Evolutionary conservation across 2,113 vertebrate species (phyloP), one percentile per base, ranked within the genome.

Genomic region (Anthoscopus minutus): DNA sequence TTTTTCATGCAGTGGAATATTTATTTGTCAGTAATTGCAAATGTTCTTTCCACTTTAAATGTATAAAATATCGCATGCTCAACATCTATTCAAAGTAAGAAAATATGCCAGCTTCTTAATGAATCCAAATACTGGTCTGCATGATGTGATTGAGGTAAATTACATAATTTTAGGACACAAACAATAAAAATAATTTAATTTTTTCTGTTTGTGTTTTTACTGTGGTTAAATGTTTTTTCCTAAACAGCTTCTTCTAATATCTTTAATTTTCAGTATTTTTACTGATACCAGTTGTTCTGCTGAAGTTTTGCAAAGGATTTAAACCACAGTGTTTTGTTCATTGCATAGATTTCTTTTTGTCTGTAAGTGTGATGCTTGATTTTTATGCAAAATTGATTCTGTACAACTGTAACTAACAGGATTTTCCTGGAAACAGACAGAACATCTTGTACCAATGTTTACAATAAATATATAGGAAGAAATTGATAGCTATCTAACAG

Each of bases 371-470:
- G 88, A 60, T 89, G 70, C 51, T 90, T 50, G 77, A 95, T 87
- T 97, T 96, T 93, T 93, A 95, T 87, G 94, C 92, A 91, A 94
- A 97, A 94, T 97, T 96, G 93, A 73, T 95, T 96, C 82, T 94
- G 22, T 89, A 95, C 89, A 94, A 96, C 86, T 95, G 92, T 96
- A 94, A 96, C 96, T 96, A 97, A 96, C 88, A 87, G 91, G 91
- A 96, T 96, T 97, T 97, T 88, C 91, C 94, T 97, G 96, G 93
- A 97, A 96, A 86, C 89, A 96, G 89, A 96, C 85, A 89, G 90
- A 77, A 92, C 92, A 95, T 96, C 93, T 97, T 97, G 94, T 96
- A 96, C 85, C 79, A 92, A 95, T 96, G 96, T 94, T 97, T 96
- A 93, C 89, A 93, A 94, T 90, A 96, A 96, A 92, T 94, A 94